Conservation (phyloP, 2,888 invertebrate genomes). For the Caradrina kadenii region DNA sequence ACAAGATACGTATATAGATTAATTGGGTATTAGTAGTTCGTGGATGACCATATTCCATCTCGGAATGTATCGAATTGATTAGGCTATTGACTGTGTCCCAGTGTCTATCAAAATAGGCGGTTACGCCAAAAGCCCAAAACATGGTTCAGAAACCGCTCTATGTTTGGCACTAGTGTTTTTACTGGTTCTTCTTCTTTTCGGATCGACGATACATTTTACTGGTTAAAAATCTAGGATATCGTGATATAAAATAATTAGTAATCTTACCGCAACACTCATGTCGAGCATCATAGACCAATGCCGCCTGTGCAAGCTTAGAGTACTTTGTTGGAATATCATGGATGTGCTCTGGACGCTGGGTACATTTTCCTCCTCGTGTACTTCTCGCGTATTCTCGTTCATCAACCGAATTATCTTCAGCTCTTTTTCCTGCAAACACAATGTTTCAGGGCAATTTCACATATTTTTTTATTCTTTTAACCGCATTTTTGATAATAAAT, state of each 20-base stretch:
- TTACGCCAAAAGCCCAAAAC: background rate
- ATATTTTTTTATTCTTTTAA: background rate
- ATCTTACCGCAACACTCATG: constrained; percentile 74
- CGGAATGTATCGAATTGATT: too few species aligned
- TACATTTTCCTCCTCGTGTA: constrained; percentile 75
- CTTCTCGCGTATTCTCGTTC: constrained; percentile 80
- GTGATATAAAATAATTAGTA: background rate
- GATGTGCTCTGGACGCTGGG: constrained; percentile 66
- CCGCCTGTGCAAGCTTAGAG: constrained; percentile 76
- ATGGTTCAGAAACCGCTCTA: background rate
- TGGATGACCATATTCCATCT: too few species aligned
- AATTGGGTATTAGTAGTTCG: too few species aligned
- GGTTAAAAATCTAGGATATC: too few species aligned
- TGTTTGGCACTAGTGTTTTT: background rate
- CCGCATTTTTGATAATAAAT: background rate
- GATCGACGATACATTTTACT: too few species aligned
- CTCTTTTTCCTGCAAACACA: constrained; percentile 73
- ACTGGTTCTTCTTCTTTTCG: background rate
- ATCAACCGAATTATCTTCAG: constrained; percentile 81
- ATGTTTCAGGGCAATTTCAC: background rate
- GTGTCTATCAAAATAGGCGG: too few species aligned
- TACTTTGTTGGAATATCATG: constrained; percentile 70
- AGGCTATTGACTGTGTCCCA: too few species aligned
- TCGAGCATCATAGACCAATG: constrained; percentile 78
- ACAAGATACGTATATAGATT: background rate